Base-by-base conservation (phyloP, 2,797 vertebrate species). In the Crax fasciolata region DNA sequence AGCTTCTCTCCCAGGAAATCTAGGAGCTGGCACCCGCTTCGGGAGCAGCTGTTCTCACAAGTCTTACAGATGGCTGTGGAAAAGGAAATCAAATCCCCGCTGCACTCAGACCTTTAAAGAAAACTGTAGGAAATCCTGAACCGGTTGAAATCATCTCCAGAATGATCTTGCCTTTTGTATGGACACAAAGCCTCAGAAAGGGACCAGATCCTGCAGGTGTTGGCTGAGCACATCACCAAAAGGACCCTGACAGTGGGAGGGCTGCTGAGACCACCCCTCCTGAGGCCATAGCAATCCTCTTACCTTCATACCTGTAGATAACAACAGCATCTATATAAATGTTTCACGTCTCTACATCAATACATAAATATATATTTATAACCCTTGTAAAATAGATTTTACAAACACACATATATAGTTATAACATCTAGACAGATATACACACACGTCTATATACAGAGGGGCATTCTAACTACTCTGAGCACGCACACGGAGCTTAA, bases 1-100 rank as follows among this genome's bases (percentile, higher is more conserved):
- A 90, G 74, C 74, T 86, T 30, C 74, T 92, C 92, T 92, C 86
- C 28, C 70, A 89, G 94, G 96, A 81, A 87, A 89, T 83, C 23
- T 59, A 23, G 68, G 91, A 94, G 87, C 13, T 83, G 91, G 82
- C 84, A 93, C 75, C 71, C 13, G 57, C 94, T 46, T 67, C 23
- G 44, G 78, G 57, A 92, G 93, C 95, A 93, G 91, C 93, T 95
- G 95, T 12, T 79, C 75, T 81, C 78, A n/a, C 66, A 27, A 1
- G 0, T 58, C 88, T 44, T 93, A 9, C 93, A 94, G 94, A 94
- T 94, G 93, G 93, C 58, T 93, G 28, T 0, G 3, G 49, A 32
- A 55, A 74, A 83, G 38, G 70, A 89, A 88, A 92, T 39, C 68
- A 80, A 89, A 93, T 84, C 58, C 66, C 51, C 3, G 0, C 65